phyloP scores from a whole-genome alignment of 2,888 invertebrate species.

The Macaria liturata region DNA sequence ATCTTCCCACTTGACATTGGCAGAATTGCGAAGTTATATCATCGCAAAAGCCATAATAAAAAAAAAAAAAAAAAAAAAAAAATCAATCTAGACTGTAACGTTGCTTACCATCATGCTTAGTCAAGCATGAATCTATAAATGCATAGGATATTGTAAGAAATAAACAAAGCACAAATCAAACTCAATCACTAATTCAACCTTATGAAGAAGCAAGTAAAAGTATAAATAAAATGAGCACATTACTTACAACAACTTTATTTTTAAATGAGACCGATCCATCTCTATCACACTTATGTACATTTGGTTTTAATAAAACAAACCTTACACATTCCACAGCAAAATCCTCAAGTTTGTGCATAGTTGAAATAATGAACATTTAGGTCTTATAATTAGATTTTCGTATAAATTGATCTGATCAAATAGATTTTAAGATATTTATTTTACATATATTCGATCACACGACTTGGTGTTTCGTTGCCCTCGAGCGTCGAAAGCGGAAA shows the following conservation, averaged over 20 bases:
- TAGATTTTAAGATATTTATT: slow-evolving; percentile 51
- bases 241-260: slow-evolving; percentile 81
- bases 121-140: too few species aligned
- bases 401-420: slow-evolving; percentile 67
- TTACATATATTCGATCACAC: slow-evolving; percentile 60
- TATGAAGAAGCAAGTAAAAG: not conserved
- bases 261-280: slow-evolving; percentile 82
- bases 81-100: too few species aligned
- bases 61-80: too few species aligned
- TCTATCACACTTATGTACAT: slow-evolving; percentile 84
- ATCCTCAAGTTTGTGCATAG: slow-evolving; percentile 80
- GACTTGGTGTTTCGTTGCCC: slow-evolving; percentile 66
- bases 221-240: slow-evolving; percentile 26
- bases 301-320: slow-evolving; percentile 82
- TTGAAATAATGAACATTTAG: slow-evolving; percentile 71
- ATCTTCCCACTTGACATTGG: too few species aligned
- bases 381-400: slow-evolving; percentile 62
- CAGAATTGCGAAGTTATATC: too few species aligned
- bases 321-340: slow-evolving; percentile 74
- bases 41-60: too few species aligned
- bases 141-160: too few species aligned
- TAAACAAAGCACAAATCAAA: too few species aligned
- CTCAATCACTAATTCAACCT: too few species aligned
- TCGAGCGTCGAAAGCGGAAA: slow-evolving; percentile 44
- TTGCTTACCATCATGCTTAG: too few species aligned